Evolutionary conservation across 2,113 vertebrate species (phyloP).

Genomic region (Onychorhynchus coronatus): DNA sequence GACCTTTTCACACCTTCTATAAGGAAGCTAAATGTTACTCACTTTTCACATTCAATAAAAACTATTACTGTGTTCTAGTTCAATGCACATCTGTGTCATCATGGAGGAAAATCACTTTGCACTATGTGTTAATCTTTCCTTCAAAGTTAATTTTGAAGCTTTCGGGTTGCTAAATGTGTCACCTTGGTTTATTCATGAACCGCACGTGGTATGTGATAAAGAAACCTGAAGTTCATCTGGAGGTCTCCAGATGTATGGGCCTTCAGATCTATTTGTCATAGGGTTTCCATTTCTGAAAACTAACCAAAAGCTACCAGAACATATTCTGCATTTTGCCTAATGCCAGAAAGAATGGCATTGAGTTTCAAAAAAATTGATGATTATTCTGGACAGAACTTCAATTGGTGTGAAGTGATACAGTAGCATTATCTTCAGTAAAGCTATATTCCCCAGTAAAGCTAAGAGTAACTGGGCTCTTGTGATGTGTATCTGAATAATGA

Average conservation of each 20-base stretch:
- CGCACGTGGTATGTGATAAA: background rate
- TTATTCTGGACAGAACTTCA: background rate
- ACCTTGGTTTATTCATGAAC: background rate
- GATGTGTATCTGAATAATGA: background rate
- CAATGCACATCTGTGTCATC: slow-evolving; percentile 30
- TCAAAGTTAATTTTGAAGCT: slow-evolving; percentile 4
- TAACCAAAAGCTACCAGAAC: background rate
- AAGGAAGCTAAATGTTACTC: slow-evolving; percentile 25
- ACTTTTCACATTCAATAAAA: slow-evolving; percentile 63
- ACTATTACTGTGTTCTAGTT: slow-evolving; percentile 42
- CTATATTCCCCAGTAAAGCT: background rate
- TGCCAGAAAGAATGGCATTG: background rate
- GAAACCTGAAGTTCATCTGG: background rate
- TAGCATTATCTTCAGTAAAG: background rate
- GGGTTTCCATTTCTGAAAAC: background rate
- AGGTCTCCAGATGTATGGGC: background rate
- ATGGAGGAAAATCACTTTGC: slow-evolving; percentile 3
- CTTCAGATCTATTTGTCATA: background rate
- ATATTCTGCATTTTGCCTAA: background rate
- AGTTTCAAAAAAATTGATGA: background rate
- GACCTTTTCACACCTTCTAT: slow-evolving; percentile 30
- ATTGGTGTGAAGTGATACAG: background rate
- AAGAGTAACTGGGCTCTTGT: background rate
- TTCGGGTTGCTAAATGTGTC: background rate
- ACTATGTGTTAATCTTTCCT: background rate